Conservation (phyloP, 2,888 invertebrate species). For the Dryocosmus kuriphilus region DNA sequence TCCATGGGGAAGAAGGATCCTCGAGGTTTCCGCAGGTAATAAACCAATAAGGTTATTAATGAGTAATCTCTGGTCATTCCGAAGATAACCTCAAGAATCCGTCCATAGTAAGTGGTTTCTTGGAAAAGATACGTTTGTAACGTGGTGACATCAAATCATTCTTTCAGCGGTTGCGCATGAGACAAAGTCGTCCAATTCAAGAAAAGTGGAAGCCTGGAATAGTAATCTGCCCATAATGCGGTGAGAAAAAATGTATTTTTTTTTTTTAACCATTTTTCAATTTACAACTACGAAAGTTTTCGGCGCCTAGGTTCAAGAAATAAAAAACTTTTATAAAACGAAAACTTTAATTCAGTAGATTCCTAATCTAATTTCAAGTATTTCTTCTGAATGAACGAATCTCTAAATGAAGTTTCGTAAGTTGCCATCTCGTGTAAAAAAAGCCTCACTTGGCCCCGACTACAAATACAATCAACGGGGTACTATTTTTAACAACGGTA, state of each 20-base stretch:
- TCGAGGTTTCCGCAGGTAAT: constrained; percentile 61
- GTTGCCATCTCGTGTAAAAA: background rate
- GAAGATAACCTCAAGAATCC: constrained; percentile 58
- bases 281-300: background rate
- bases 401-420: background rate
- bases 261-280: background rate
- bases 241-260: background rate
- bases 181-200: background rate
- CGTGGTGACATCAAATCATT: constrained; percentile 1
- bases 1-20: constrained; percentile 43
- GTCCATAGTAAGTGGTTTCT: constrained; percentile 54
- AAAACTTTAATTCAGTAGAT: constrained; percentile 11
- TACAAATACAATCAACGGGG: too few species aligned
- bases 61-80: constrained; percentile 60
- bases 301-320: background rate
- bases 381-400: background rate
- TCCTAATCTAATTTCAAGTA: background rate
- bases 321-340: constrained; percentile 19
- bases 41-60: constrained; percentile 66
- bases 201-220: background rate
- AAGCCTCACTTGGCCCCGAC: too few species aligned
- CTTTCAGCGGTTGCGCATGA: constrained; percentile 16
- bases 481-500: too few species aligned
- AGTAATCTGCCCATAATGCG: background rate
- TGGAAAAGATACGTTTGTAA: constrained; percentile 31